Conservation (phyloP, 2,113 vertebrate species). For the Tachuris rubrigastra region DNA sequence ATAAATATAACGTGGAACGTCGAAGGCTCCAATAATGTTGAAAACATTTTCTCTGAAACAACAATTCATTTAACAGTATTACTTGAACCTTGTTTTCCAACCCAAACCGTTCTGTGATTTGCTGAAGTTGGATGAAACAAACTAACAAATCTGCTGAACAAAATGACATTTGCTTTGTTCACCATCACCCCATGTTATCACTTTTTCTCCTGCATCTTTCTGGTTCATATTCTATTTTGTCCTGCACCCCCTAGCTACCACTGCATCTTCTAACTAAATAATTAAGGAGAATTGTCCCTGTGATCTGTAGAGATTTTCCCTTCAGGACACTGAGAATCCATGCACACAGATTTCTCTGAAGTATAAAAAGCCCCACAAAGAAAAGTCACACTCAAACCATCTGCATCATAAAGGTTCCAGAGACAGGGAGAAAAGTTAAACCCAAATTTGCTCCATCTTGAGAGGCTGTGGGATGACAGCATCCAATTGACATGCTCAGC, state of each 20-base stretch:
- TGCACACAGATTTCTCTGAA: background rate
- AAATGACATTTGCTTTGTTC: background rate
- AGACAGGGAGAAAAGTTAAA: background rate
- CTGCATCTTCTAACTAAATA: background rate
- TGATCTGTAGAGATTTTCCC: background rate
- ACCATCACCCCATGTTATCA: accelerated
- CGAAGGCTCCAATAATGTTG: slow-evolving; percentile 95
- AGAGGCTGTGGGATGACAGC: background rate
- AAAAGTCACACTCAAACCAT: background rate
- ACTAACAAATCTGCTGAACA: background rate
- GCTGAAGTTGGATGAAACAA: background rate
- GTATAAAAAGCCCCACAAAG: background rate
- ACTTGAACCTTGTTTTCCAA: background rate
- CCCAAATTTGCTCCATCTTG: background rate
- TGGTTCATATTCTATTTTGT: background rate
- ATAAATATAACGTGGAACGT: slow-evolving; percentile 91
- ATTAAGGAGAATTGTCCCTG: background rate
- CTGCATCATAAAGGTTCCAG: background rate
- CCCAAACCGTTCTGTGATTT: background rate
- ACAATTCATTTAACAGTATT: background rate
- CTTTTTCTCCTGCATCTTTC: background rate
- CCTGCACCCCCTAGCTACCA: background rate
- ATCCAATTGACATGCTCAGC: background rate
- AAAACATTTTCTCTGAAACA: slow-evolving; percentile 90
- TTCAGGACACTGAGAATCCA: background rate